A percentile compares a stretch with the other conserved stretches of the same genome.
phyloP scores from a whole-genome alignment of 2,797 vertebrate genomes.

The Pangasius djambal region DNA sequence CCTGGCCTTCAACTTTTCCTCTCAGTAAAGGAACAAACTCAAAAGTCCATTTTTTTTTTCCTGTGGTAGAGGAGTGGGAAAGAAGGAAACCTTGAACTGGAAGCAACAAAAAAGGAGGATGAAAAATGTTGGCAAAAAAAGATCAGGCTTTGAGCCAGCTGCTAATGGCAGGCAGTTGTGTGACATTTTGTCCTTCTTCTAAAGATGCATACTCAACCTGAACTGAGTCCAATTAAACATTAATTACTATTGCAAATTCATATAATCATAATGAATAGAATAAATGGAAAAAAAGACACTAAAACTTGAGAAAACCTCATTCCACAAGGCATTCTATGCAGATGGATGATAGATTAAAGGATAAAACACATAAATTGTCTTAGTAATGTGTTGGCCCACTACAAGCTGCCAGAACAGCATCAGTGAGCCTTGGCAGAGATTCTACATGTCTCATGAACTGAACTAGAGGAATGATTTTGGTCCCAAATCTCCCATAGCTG shows the following conservation, averaged over 20 bases:
- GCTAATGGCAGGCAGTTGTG: conserved; percentile 39
- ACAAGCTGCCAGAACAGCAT: conserved; percentile 1
- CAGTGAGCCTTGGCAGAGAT: conserved; percentile 5
- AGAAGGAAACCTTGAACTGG: conserved; percentile 60
- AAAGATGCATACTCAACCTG: conserved; percentile 11
- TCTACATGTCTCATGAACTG: neutral
- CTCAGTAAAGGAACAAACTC: conserved; percentile 79
- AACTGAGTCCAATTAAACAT: conserved; percentile 30
- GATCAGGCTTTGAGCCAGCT: conserved; percentile 52
- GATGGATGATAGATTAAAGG: conserved; percentile 8
- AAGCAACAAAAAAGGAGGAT: conserved; percentile 67
- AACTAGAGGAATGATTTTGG: conserved; percentile 8
- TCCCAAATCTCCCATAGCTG: neutral
- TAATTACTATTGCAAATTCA: conserved; percentile 36
- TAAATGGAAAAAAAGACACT: neutral
- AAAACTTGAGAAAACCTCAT: conserved; percentile 14
- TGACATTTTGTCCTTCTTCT: conserved; percentile 41
- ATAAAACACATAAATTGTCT: conserved; percentile 8
- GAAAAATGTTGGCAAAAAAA: conserved; percentile 71
- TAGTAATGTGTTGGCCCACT: conserved; percentile 10
- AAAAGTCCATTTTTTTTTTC: conserved; percentile 74
- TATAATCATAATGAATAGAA: conserved; percentile 19
- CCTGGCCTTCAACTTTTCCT: conserved; percentile 82
- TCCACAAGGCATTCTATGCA: neutral
- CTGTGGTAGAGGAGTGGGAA: conserved; percentile 70